These are phyloP conservation scores for Trachurus trachurus DNA, from an alignment of 2,797 vertebrate species.

Conservation along the genomic window DNA sequence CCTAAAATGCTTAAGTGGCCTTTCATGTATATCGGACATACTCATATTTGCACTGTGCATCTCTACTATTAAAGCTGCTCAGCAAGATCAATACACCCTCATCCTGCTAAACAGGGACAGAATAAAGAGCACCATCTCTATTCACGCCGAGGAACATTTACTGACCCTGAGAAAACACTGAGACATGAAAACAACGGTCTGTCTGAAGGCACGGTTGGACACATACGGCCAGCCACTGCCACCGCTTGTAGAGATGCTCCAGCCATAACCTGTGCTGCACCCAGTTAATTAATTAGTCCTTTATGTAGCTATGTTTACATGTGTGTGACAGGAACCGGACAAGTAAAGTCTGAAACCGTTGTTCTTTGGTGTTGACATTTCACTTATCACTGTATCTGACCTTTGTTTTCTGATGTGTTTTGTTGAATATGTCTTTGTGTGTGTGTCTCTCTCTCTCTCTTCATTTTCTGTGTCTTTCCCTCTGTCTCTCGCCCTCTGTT, in stretches of 20 bases:
- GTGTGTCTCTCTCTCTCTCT: constrained; percentile 34
- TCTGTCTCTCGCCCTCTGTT: constrained; percentile 57
- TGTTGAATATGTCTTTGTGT: constrained; percentile 58
- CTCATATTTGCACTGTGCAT: constrained; percentile 59
- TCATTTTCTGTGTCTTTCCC: constrained; percentile 9
- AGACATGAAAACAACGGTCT: constrained; percentile 38
- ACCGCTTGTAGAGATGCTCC: constrained; percentile 14
- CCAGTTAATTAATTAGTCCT: constrained; percentile 32
- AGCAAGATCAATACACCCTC: constrained; percentile 63
- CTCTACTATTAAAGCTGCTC: constrained; percentile 52
- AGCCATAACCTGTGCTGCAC: constrained; percentile 57
- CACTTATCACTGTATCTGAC: constrained; percentile 1
- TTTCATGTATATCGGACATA: constrained; percentile 45
- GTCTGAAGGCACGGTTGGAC: background rate
- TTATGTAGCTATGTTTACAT: background rate
- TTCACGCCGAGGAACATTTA: constrained; percentile 37
- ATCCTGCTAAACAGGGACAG: constrained; percentile 51
- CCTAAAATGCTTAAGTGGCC: constrained; percentile 47
- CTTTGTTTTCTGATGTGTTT: constrained; percentile 41
- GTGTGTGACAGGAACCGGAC: constrained; percentile 1
- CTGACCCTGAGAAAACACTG: constrained; percentile 34
- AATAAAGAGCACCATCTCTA: constrained; percentile 54
- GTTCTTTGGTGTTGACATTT: constrained; percentile 45
- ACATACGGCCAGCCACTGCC: constrained; percentile 6
- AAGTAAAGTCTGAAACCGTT: background rate